Evolutionary conservation across 2,797 vertebrate species (phyloP), one percentile per base, ranked within the genome.

Genomic region (Benthosema pterotum): DNA sequence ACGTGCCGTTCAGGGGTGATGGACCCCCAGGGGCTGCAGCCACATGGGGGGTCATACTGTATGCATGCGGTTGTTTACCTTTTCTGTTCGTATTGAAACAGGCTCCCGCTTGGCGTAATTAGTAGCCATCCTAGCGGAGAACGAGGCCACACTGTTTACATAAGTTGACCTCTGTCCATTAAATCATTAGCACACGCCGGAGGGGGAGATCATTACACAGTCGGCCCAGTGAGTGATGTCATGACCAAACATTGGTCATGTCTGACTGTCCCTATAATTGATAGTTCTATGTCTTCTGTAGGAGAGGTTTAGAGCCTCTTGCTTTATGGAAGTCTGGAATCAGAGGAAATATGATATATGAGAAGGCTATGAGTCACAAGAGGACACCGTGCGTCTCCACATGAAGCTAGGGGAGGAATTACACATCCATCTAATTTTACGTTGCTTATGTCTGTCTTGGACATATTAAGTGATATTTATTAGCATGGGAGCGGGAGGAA

Each of bases 111-210:
- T 79, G 68, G 69, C 78, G 79, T 83, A 83, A 87, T 88, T 85
- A 87, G 85, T 79, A 74, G 84, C 83, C 82, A 80, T 80, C 70
- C 72, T 48, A 71, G 79, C 80, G 73, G 74, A 65, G 65, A 75
- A 68, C 48, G 71, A 81, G 77, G 75, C 72, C 72, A 46, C 22
- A 2, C 70, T 75, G 79, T 83, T 83, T 78, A 73, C 89, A 84
- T 88, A 78, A 75, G 82, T 78, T 53, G 7, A 68, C 75, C 73
- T 57, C 67, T 45, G 68, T 80, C 67, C 74, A 79, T 82, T 86
- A 83, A 87, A 86, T 86, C 80, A 77, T 83, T 82, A 82, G 87
- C 84, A 86, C 83, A 86, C 82, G 81, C 75, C 82, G 75, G 63
- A 66, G 76, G 68, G 84, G 80, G 79, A 83, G 70, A 69, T 80